A percentile compares a stretch with the other conserved stretches of the same genome.
These are phyloP conservation scores for Cryptotermes secundus DNA, from an alignment of 1,140 invertebrate genomes.

Conservation along the genomic window DNA sequence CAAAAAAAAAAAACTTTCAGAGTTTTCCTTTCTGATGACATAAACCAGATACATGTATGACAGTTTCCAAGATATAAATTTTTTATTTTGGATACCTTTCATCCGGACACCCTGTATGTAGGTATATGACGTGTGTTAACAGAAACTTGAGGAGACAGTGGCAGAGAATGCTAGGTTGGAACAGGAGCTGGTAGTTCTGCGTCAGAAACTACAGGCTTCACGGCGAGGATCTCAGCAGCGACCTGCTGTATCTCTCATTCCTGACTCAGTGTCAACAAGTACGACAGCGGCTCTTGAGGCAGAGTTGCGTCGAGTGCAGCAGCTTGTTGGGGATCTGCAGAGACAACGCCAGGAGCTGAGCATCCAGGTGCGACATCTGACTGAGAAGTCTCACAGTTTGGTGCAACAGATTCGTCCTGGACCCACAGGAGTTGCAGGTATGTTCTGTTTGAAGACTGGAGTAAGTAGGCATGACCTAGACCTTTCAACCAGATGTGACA, in stretches of 20 bases:
- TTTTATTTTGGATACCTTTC: too few relatives aligned
- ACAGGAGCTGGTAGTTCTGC: constrained; percentile 78
- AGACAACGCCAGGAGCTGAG: constrained; percentile 80
- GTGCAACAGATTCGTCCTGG: constrained; percentile 54
- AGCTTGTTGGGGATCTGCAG: constrained; percentile 79
- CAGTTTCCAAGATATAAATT: too few relatives aligned
- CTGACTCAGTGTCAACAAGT: neutral
- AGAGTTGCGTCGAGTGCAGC: constrained; percentile 79
- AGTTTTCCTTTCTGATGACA: too few relatives aligned
- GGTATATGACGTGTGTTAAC: too few relatives aligned
- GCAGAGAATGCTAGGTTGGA: constrained; percentile 85
- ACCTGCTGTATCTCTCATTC: neutral
- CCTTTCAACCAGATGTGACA: too few relatives aligned
- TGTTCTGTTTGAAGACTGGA: too few relatives aligned
- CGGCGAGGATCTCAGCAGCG: constrained; percentile 41
- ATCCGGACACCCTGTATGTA: too few relatives aligned
- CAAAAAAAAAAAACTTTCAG: too few relatives aligned
- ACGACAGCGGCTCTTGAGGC: constrained; percentile 70
- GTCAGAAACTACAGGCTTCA: constrained; percentile 78
- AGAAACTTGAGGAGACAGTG: constrained; percentile 89
- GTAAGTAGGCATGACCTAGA: too few relatives aligned
- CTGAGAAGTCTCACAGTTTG: constrained; percentile 67
- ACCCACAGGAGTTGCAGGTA: constrained; percentile 47
- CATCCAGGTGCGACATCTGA: constrained; percentile 76
- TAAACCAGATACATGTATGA: too few relatives aligned